Base-by-base conservation (phyloP, 35 echinoderm and acorn worm genomes). In the Eucidaris tribuloides region DNA sequence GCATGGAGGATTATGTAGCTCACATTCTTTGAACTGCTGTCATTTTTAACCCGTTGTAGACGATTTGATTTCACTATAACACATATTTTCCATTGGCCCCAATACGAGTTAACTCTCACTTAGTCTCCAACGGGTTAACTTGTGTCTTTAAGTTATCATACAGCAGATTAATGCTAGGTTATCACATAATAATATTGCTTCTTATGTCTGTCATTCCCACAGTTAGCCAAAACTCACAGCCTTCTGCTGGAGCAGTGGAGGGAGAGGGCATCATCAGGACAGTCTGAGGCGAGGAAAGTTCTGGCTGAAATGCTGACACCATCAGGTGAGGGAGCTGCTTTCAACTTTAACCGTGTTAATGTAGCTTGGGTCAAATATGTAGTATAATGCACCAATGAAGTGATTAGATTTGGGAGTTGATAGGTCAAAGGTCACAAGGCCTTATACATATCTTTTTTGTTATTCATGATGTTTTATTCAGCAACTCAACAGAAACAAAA, bases 291-390 rank as follows among this genome's bases (percentile, higher is more conserved):
- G n/a, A 93, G 96, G 74, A 99, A 90, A 63, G 96, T 99, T 14
- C 87, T 99, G 19, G 96, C 91, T 56, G 96, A 99, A 37, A 99
- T 99, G 96, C 61, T 99, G 3, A 99, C 91, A 11, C 96, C 96
- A 42, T 99, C 96, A 83, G 96, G 96, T 99, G 79, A 37, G 87
- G 46, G 20, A 24, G 13, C n/a, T n/a, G n/a, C n/a, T n/a, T n/a
- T n/a, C n/a, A n/a, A 14, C 50, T 14, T 55, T 14, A 13, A 13
- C 50, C 13, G 22, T 22, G 50, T 1, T 14, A 50, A 50, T 77
- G 27, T 14, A 9, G 11, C 62, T 23, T 23, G 62, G 62, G 62
- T 9, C 13, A 9, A 25, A 11, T 33, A 66, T 20, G 11, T 7
- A 66, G 27, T 9, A 14, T 7, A 66, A 66, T 33, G 31, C 62